Evolutionary conservation across 2,113 vertebrate genomes (phyloP).

Genomic region (Rattus norvegicus): DNA sequence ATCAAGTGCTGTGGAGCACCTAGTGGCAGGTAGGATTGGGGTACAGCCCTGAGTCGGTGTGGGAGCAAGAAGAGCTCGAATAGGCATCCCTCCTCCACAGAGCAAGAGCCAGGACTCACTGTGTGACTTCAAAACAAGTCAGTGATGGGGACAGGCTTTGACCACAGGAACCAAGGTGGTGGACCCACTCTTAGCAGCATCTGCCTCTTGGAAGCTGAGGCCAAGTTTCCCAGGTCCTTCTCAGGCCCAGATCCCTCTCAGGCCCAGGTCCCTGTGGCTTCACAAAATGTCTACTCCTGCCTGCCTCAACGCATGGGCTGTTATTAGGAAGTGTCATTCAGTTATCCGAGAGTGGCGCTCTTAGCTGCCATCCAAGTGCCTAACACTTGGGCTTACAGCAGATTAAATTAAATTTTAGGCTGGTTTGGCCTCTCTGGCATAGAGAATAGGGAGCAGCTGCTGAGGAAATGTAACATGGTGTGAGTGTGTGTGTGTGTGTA

Average conservation of each 20-base stretch:
- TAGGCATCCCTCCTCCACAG: slow-evolving; percentile 67
- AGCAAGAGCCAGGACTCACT: slow-evolving; percentile 78
- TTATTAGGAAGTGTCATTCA: slow-evolving; percentile 93
- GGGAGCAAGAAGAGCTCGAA: slow-evolving; percentile 64
- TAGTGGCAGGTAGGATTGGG: not conserved
- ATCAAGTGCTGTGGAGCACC: not conserved
- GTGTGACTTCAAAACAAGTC: slow-evolving; percentile 77
- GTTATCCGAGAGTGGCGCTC: slow-evolving; percentile 93
- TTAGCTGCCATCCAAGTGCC: slow-evolving; percentile 92
- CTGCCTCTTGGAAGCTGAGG: slow-evolving; percentile 80
- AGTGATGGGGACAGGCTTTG: slow-evolving; percentile 82
- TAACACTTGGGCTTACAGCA: slow-evolving; percentile 92
- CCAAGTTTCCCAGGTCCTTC: slow-evolving; percentile 81
- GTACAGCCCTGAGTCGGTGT: slow-evolving; percentile 54
- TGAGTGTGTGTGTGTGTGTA: slow-evolving; percentile 45
- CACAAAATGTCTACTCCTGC: slow-evolving; percentile 90
- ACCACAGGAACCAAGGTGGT: slow-evolving; percentile 80
- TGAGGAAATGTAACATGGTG: slow-evolving; percentile 90
- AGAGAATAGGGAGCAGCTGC: slow-evolving; percentile 94
- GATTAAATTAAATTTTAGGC: slow-evolving; percentile 97
- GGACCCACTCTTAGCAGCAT: slow-evolving; percentile 47
- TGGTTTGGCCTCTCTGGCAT: slow-evolving; percentile 90
- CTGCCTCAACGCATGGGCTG: slow-evolving; percentile 84
- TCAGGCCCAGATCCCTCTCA: slow-evolving; percentile 85
- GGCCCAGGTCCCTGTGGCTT: slow-evolving; percentile 87